phyloP scores from a whole-genome alignment of 2,888 invertebrate species.

The Drosophila cognata region DNA sequence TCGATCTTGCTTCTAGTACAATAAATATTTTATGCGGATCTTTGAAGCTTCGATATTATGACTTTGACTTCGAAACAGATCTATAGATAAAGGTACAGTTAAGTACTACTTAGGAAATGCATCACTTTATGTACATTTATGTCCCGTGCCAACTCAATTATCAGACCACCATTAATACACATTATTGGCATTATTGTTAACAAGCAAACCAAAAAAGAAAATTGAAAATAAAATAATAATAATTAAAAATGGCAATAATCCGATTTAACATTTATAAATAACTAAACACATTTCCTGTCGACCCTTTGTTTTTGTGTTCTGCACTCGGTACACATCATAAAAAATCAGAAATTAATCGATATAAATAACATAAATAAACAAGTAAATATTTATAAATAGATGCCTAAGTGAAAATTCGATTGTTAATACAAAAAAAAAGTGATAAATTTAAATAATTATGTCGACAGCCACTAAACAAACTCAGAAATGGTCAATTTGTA shows the following conservation, averaged over 20 bases:
- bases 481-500: slow-evolving; percentile 17
- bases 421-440: slow-evolving; percentile 32
- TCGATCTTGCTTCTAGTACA: not conserved
- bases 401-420: slow-evolving; percentile 37
- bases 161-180: slow-evolving; percentile 1
- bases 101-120: slow-evolving; percentile 29
- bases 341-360: slow-evolving; percentile 15
- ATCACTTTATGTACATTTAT: slow-evolving; percentile 34
- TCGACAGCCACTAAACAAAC: not conserved
- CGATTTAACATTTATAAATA: slow-evolving; percentile 61
- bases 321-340: slow-evolving; percentile 47
- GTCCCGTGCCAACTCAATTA: slow-evolving; percentile 34
- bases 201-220: not conserved
- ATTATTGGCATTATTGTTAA: not conserved
- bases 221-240: not conserved
- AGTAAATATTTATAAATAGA: slow-evolving; percentile 43
- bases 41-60: not conserved
- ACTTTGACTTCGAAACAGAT: not conserved
- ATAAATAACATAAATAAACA: slow-evolving; percentile 28
- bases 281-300: slow-evolving; percentile 60
- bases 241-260: slow-evolving; percentile 19
- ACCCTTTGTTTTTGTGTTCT: slow-evolving; percentile 64
- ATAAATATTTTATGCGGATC: not conserved
- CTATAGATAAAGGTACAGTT: slow-evolving; percentile 4
- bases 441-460: slow-evolving; percentile 25